Conservation (phyloP, 1,140 invertebrate species). For the Saccostrea glomerata region DNA sequence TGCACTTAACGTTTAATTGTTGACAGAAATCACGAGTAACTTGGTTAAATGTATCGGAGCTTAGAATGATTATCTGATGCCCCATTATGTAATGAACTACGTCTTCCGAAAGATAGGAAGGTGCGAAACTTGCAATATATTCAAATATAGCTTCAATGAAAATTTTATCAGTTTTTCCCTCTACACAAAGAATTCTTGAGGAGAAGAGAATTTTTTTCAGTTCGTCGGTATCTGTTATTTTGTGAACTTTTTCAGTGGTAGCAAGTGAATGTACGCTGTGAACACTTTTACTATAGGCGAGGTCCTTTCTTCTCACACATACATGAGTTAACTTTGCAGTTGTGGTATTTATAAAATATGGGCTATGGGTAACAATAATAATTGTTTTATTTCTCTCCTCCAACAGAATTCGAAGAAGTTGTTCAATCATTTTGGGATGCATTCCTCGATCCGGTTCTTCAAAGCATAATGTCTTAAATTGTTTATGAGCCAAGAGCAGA, state of each 20-base stretch:
- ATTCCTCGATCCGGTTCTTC: slow-evolving; percentile 53
- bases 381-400: neutral
- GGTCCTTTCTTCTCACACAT: neutral
- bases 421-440: slow-evolving; percentile 52
- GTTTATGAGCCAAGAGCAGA: slow-evolving; percentile 43
- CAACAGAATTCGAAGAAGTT: slow-evolving; percentile 17
- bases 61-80: neutral
- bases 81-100: neutral
- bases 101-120: too few species aligned
- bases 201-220: slow-evolving; percentile 45
- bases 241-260: neutral
- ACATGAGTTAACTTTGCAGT: neutral
- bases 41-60: neutral
- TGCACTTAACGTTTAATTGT: too few species aligned
- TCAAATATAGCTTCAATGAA: too few species aligned
- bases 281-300: neutral
- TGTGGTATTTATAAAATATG: slow-evolving; percentile 35
- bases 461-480: slow-evolving; percentile 32
- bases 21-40: too few species aligned
- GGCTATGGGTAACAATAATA: slow-evolving; percentile 43
- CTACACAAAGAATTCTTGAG: slow-evolving; percentile 45
- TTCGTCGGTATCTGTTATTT: neutral
- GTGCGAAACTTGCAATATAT: neutral
- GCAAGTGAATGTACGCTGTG: neutral
- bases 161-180: too few species aligned